Evolutionary conservation across 2,113 vertebrate species (phyloP), one percentile per base, ranked within the genome.

Genomic region (Bothrops jararaca): DNA sequence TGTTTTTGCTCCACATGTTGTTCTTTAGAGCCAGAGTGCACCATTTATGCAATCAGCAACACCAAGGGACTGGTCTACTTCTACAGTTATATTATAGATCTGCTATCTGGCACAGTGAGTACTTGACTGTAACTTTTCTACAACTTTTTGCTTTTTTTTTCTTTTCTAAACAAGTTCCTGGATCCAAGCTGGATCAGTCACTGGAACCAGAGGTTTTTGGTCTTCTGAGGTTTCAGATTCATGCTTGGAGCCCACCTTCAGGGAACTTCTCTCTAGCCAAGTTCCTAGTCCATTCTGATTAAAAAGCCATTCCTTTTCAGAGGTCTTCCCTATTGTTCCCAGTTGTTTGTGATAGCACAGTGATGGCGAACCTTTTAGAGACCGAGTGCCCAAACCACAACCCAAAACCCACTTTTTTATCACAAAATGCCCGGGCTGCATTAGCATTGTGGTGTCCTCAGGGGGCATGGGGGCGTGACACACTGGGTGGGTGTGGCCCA

Each of bases 101-200:
- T 99, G 90, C 97, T 99, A 52, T 99, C 98, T 80, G 99, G 99
- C 86, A 98, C 98, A 89, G 98, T 99, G 97, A 97, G 98, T 98
- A 91, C 89, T 92, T 89, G 69, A 3, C 48, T 26, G 34, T 48
- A 64, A 42, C 0, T 89, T 50, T 89, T 95, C 29, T 90, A 1
- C 88, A 34, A 24, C 26, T 1, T 34, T 42, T 26, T 58, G 23
- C 54, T 18, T 89, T 58, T 58, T 89, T 39, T 85, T 85, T 26
- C n/a, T n/a, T n/a, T n/a, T n/a, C n/a, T n/a, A n/a, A 39, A 85
- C 24, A 60, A 58, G 23, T 45, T 29, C 39, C 10, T 57, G 48
- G 8, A 50, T 50, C 48, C 48, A 50, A 50, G 9, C 48, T 50
- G 48, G 48, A 8, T 50, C 1, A 0, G 48, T 50, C 48, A 50